Evolutionary conservation across 1,140 invertebrate genomes (phyloP), one percentile per base, ranked within the genome.

Genomic region (Procambarus clarkii): DNA sequence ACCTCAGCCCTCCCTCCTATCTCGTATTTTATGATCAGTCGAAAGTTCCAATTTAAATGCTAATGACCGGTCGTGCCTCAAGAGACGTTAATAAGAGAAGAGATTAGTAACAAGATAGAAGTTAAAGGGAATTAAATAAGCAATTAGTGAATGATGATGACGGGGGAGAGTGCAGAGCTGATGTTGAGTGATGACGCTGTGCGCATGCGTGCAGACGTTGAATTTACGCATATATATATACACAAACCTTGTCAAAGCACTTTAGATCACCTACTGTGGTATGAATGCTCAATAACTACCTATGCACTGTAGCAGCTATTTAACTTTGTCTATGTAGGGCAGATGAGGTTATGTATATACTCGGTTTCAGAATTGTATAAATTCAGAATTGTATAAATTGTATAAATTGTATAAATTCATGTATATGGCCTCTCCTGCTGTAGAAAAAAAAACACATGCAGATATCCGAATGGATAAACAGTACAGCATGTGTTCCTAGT

Each of bases 31-130:
- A 87, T 79, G 85, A 87, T 44, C 44, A 79, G 85, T 24, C 21
- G 76, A 87, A 60, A 78, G 85, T 79, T 79, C 71, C 76, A 79
- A 87, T 87, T 79, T 87, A 87, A 87, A 87, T 87, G 85, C 85
- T 87, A 87, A 87, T 87, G 85, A 2, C 24, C 21, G 50, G 48
- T 87, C 74, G 76, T 79, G 71, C 85, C 50, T 87, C 64, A 87
- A 86, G 85, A 87, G 76, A 87, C 76, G 74, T 58, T 87, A 87
- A 87, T 79, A 79, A 77, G 48, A 58, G 76, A 24, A 48, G 54
- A 87, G 85, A 87, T 87, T 87, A 87, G 50, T 78, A 78, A 78
- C 81, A 45, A 48, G 76, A 58, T 45, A 78, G 79, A 76, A 87
- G 48, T n/a, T 54, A 60, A 78, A 58, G 74, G 85, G 8, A 60